A percentile compares a stretch with the other conserved stretches of the same genome.
phyloP scores from a whole-genome alignment of 1,140 invertebrate genomes.

The Meloidogyne chitwoodi region DNA sequence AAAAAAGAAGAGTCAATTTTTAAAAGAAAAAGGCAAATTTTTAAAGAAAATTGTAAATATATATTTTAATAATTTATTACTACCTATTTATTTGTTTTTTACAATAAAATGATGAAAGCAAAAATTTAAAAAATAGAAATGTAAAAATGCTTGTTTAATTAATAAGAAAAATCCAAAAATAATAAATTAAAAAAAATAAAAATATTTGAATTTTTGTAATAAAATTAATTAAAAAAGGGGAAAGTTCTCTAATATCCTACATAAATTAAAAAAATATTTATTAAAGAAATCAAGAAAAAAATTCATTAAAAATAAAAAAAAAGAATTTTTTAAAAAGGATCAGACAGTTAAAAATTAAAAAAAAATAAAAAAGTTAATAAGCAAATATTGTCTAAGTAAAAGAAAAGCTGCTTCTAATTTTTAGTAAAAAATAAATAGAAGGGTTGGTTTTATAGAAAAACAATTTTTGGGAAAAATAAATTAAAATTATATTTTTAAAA shows the following conservation, averaged over 20 bases:
- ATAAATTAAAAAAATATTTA: no score
- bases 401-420: background rate
- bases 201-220: no score
- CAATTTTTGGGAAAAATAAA: background rate
- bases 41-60: background rate
- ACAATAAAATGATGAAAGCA: background rate
- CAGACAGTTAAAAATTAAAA: background rate
- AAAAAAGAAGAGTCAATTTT: background rate
- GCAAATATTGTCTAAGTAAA: background rate
- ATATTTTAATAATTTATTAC: background rate
- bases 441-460: background rate
- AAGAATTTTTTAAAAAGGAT: background rate
- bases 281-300: no score
- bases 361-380: background rate
- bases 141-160: background rate
- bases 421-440: background rate
- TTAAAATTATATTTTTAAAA: no score
- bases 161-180: background rate
- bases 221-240: no score
- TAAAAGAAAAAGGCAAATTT: background rate
- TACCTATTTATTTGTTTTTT: background rate
- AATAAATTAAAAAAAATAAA: no score
- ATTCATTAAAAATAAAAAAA: no score
- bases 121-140: background rate
- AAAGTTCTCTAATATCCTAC: no score